Evolutionary conservation across 1,140 invertebrate species (phyloP), one percentile per base, ranked within the genome.

Genomic region (Anastatus disparis): DNA sequence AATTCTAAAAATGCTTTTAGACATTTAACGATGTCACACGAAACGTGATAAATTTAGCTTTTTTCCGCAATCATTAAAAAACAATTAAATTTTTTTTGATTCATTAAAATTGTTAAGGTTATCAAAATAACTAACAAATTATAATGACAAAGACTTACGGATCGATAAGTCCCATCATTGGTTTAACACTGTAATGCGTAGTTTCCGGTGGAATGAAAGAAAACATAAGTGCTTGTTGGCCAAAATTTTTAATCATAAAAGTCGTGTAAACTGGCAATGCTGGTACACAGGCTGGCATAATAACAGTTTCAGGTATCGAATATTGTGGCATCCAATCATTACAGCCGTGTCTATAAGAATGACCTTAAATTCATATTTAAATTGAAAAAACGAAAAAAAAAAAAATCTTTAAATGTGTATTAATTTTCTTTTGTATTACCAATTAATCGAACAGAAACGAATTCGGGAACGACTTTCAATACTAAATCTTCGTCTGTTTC

Each of bases 231-330:
- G 81, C 76, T 13, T 74, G 38, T 44, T 76, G 67, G 8, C 76
- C 74, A 22, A 75, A 74, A 65, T 74, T 82, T 64, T 73, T 81
- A 7, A 84, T 76, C 0, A 75, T 1, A 55, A 84, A 83, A 6
- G 74, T 82, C 22, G 74, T 75, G 31, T 82, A 82, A 15, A 69
- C 75, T n/a, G 77, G 59, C 59, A 50, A 27, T 10, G 71, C 55
- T 13, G 81, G 82, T 7, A 79, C 15, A 8, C 77, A 78, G 3
- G 81, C 73, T 24, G 81, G 80, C 77, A 84, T 77, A 56, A 75
- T 74, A 12, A 84, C 53, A 31, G 55, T 71, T 69, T 75, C 61
- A 31, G 81, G 80, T 56, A 82, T 71, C 61, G 82, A 72, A 22
- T 78, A 81, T 1, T 76, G 74, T 3, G 74, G 68, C 38, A 78